Conservation (phyloP, 2,888 invertebrate genomes). For the Drosophila limbata region DNA sequence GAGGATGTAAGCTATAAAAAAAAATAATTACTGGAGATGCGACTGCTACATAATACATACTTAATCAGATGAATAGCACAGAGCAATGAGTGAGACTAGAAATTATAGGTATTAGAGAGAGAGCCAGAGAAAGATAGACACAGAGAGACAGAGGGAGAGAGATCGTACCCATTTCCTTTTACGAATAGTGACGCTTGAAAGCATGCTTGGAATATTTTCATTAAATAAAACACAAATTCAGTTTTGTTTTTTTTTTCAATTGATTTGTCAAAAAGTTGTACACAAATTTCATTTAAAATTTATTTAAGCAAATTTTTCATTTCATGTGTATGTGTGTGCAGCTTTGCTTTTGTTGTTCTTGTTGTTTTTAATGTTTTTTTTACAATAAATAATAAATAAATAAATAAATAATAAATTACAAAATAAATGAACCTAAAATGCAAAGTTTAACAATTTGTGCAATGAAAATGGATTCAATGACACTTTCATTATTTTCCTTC, state of each 20-base stretch:
- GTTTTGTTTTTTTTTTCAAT: slow-evolving; percentile 61
- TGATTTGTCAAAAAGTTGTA: slow-evolving; percentile 73
- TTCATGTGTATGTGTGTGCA: slow-evolving; percentile 42
- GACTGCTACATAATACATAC: slow-evolving; percentile 14
- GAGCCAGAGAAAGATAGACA: slow-evolving; percentile 15
- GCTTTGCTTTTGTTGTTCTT: slow-evolving; percentile 50
- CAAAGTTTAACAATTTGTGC: slow-evolving; percentile 72
- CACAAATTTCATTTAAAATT: slow-evolving; percentile 76
- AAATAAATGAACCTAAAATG: slow-evolving; percentile 76
- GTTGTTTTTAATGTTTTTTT: slow-evolving; percentile 51
- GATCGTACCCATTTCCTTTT: slow-evolving; percentile 27
- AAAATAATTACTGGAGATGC: slow-evolving; percentile 45
- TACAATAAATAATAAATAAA: slow-evolving; percentile 80
- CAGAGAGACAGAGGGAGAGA: not conserved
- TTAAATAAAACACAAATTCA: slow-evolving; percentile 69
- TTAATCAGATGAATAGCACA: slow-evolving; percentile 11
- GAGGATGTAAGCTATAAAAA: slow-evolving; percentile 21
- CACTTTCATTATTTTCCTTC: slow-evolving; percentile 43
- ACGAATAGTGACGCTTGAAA: slow-evolving; percentile 67
- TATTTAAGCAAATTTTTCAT: slow-evolving; percentile 72
- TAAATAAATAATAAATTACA: slow-evolving; percentile 79
- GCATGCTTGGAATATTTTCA: slow-evolving; percentile 32
- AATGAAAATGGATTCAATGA: slow-evolving; percentile 35
- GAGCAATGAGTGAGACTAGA: slow-evolving; percentile 13
- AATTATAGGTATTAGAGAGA: slow-evolving; percentile 6